Percentiles rank a stretch among this genome's conserved stretches.
Conservation (phyloP, 2,113 vertebrate genomes). For the Gavia stellata region DNA sequence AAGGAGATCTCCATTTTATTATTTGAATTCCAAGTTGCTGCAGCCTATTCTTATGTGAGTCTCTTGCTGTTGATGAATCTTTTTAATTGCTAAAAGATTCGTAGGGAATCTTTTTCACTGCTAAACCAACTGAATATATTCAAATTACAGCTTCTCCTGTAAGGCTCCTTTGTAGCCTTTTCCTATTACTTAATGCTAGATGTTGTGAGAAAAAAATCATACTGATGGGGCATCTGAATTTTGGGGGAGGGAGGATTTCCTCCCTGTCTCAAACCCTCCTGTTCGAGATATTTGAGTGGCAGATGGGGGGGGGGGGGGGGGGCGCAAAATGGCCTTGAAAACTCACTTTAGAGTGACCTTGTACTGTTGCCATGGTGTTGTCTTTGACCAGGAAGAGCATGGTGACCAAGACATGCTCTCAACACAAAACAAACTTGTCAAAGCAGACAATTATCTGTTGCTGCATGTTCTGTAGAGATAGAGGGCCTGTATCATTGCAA, state of each 20-base stretch:
- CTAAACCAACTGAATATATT: background rate
- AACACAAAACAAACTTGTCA: background rate
- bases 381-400: background rate
- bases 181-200: background rate
- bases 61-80: background rate
- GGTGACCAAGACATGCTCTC: background rate
- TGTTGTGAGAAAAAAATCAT: background rate
- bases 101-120: background rate
- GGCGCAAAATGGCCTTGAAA: background rate
- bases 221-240: fast-evolving
- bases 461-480: background rate
- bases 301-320: background rate
- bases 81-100: background rate
- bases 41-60: background rate
- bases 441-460: background rate
- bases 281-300: background rate
- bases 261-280: background rate
- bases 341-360: background rate
- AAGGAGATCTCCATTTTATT: background rate
- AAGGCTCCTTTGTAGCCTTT: background rate
- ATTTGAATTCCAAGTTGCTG: background rate
- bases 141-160: background rate
- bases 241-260: background rate
- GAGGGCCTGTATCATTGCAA: fast-evolving
- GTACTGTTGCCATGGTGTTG: background rate